Evolutionary conservation across 2,113 vertebrate species (phyloP), one percentile per base, ranked within the genome.

Genomic region (Semicossyphus pulcher): DNA sequence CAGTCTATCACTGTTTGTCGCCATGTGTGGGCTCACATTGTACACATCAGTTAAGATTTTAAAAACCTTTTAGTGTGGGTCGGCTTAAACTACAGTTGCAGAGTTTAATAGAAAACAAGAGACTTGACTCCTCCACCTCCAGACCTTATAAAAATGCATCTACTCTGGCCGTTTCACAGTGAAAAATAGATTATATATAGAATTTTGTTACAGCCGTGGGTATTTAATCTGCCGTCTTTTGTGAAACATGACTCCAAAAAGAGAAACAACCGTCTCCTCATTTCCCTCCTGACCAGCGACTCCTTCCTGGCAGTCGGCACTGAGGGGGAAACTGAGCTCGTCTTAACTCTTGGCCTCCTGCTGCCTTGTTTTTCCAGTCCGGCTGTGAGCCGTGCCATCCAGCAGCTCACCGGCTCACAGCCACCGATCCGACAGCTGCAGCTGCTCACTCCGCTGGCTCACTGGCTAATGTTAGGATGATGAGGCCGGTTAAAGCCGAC

Each of bases 301-400:
- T 62, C 31, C 21, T 47, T 79, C 62, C 76, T 64, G 65, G 49
- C 53, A 58, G 71, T 48, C 45, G 25, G 4, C 11, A 20, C 76
- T n/a, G 41, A 63, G 25, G 59, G 72, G 49, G 70, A 68, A 56
- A 37, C 56, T 28, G 64, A 69, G 70, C 74, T 39, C 14, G 4
- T 49, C 49, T 73, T 25, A 69, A 73, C 47, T 72, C 54, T 31
- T 49, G 80, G 67, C 75, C 62, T 78, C 78, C 75, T 51, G 81
- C 76, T 63, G 14, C 59, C 64, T 31, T 81, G 86, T 84, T 86
- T 79, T 82, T 80, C 64, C 78, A 84, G 64, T 12, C 75, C 52
- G 78, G 49, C 73, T 66, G 72, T 48, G 84, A 83, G 62, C 76
- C 4, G 51, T 62, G 72, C 70, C 61, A 25, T 67, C 65, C 78